Percentiles rank a stretch among this genome's conserved stretches.
Evolutionary conservation across 1,140 invertebrate genomes (phyloP).

Genomic region (Sinonovacula constricta): DNA sequence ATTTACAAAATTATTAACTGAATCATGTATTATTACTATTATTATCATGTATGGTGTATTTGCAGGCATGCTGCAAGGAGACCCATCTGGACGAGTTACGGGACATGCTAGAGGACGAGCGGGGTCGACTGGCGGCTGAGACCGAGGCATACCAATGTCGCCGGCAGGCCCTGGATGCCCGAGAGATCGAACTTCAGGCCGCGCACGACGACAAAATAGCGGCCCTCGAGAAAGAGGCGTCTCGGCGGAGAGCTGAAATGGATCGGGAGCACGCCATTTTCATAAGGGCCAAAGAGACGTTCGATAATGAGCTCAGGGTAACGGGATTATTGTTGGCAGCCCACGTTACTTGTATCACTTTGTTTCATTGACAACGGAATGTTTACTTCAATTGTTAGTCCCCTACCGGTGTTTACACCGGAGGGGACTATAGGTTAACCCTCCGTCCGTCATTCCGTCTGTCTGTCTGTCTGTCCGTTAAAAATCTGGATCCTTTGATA

Average conservation of each 20-base stretch:
- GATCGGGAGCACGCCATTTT: conserved; percentile 58
- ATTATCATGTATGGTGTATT: too few species aligned
- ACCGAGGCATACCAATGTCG: conserved; percentile 58
- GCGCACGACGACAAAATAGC: conserved; percentile 61
- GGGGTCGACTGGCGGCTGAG: conserved; percentile 60
- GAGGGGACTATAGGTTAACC: too few species aligned
- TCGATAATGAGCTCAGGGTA: conserved; percentile 69
- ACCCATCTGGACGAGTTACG: conserved; percentile 51
- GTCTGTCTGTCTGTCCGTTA: too few species aligned
- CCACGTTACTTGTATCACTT: too few species aligned
- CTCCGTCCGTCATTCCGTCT: too few species aligned
- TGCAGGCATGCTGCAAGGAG: conserved; percentile 51
- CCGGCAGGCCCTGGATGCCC: conserved; percentile 60
- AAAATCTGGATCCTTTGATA: too few species aligned
- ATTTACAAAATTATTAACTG: conserved; percentile 10
- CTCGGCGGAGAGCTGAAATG: conserved; percentile 54
- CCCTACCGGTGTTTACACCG: too few species aligned
- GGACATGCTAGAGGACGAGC: conserved; percentile 64
- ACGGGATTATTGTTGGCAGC: too few species aligned
- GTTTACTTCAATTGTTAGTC: too few species aligned
- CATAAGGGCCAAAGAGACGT: conserved; percentile 62
- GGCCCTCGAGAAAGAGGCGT: conserved; percentile 53
- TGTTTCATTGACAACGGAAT: too few species aligned
- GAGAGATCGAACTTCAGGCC: conserved; percentile 60
- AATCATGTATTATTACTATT: not conserved